Evolutionary conservation across 2,797 vertebrate species (phyloP).

Genomic region (Coluber constrictor): DNA sequence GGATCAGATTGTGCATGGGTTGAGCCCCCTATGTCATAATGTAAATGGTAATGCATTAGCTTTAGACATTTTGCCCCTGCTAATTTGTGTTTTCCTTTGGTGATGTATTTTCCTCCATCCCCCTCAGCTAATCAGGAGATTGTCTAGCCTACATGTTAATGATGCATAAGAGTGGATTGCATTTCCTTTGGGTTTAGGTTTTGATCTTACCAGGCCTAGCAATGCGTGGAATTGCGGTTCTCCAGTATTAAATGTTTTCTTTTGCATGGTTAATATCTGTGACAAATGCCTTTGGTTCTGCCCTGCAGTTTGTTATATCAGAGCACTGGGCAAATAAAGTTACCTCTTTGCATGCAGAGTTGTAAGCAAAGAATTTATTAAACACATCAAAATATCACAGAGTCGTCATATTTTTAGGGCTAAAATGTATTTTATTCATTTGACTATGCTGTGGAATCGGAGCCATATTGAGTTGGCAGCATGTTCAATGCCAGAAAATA

Average conservation of each 20-base stretch:
- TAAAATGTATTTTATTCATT: slow-evolving; percentile 7
- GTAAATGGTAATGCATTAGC: background rate
- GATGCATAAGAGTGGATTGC: background rate
- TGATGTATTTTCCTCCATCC: background rate
- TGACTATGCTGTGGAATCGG: background rate
- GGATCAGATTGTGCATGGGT: background rate
- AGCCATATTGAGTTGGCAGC: background rate
- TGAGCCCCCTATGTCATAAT: background rate
- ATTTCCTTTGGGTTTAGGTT: slow-evolving; percentile 15
- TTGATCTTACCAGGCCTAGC: background rate
- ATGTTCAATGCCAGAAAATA: background rate
- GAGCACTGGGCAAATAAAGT: background rate
- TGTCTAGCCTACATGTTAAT: background rate
- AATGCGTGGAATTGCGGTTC: background rate
- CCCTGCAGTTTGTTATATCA: background rate
- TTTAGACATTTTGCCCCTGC: background rate
- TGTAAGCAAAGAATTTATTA: background rate
- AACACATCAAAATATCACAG: background rate
- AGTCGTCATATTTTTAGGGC: background rate
- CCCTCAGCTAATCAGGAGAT: background rate
- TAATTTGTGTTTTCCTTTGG: background rate
- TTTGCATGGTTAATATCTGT: background rate
- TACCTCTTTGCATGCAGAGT: background rate
- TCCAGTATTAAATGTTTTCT: background rate
- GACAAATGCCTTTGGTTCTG: background rate